Conservation (phyloP, 2,113 vertebrate genomes). For the Archocentrus centrarchus region DNA sequence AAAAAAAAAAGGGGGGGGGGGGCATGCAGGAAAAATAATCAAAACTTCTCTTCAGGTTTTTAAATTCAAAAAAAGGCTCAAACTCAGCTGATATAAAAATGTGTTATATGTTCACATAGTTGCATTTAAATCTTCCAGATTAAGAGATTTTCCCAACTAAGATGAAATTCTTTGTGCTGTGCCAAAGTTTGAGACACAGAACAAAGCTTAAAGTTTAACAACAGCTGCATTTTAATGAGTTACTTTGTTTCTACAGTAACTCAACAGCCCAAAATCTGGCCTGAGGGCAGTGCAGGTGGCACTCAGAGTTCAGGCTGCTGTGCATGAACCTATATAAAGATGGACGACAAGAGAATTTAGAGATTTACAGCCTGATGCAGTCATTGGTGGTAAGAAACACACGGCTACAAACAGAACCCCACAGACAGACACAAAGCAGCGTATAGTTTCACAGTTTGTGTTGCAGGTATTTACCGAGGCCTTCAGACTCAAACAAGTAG, state of each 20-base stretch:
- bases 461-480: constrained; percentile 85
- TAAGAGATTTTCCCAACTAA: neutral
- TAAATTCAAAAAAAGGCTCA: neutral
- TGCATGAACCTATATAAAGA: neutral
- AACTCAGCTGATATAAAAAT: neutral
- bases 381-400: too few species aligned
- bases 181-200: neutral
- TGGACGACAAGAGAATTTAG: neutral
- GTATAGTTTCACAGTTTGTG: neutral
- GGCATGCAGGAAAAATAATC: constrained; percentile 23
- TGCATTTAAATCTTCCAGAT: neutral
- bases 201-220: neutral
- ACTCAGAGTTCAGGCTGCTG: neutral
- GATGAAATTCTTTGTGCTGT: neutral
- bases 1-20: neutral
- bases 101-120: neutral
- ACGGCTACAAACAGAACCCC: neutral
- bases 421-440: neutral
- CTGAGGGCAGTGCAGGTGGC: neutral
- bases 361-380: neutral
- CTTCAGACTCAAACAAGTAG: constrained; percentile 97
- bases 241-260: neutral
- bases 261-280: neutral
- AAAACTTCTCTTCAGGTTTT: neutral
- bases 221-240: neutral